phyloP scores from a whole-genome alignment of 2,113 vertebrate species.

The Typhlomys cinereus region DNA sequence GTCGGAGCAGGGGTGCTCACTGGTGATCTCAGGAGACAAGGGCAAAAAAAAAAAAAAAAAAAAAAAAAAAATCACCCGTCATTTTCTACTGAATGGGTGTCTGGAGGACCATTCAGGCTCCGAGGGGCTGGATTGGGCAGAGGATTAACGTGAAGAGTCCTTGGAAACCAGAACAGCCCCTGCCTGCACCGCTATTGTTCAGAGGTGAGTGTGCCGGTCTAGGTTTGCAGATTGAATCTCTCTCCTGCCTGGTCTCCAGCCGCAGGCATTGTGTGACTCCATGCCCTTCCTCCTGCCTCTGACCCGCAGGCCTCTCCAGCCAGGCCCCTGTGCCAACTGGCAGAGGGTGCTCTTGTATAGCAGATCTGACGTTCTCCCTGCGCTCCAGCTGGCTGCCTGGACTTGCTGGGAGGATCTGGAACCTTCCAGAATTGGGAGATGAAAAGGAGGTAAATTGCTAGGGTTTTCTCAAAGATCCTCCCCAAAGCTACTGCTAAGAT shows the following conservation, averaged over 20 bases:
- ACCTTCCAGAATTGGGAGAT: background rate
- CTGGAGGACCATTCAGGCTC: constrained; percentile 58
- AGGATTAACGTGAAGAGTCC: constrained; percentile 74
- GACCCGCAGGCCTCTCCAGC: constrained; percentile 76
- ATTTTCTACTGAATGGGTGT: constrained; percentile 14
- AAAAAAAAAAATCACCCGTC: background rate
- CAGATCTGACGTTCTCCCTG: constrained; percentile 80
- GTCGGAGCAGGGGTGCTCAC: background rate
- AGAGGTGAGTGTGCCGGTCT: constrained; percentile 54
- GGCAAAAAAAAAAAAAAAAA: too few relatives aligned
- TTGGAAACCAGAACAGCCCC: constrained; percentile 59
- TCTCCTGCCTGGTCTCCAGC: constrained; percentile 79
- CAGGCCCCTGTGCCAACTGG: constrained; percentile 85
- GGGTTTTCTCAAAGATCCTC: background rate
- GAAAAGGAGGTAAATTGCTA: background rate
- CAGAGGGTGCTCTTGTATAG: constrained; percentile 88
- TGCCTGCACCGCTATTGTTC: constrained; percentile 28
- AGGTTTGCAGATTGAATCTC: constrained; percentile 76
- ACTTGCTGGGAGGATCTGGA: constrained; percentile 20
- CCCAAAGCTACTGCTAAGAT: background rate
- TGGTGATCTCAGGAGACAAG: constrained; percentile 23
- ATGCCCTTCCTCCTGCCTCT: constrained; percentile 75
- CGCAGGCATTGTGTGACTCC: constrained; percentile 56
- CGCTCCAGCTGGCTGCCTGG: constrained; percentile 56
- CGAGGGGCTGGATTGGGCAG: constrained; percentile 61